Evolutionary conservation across 2,797 vertebrate genomes (phyloP).

Genomic region (Chaetodon trifasciatus): DNA sequence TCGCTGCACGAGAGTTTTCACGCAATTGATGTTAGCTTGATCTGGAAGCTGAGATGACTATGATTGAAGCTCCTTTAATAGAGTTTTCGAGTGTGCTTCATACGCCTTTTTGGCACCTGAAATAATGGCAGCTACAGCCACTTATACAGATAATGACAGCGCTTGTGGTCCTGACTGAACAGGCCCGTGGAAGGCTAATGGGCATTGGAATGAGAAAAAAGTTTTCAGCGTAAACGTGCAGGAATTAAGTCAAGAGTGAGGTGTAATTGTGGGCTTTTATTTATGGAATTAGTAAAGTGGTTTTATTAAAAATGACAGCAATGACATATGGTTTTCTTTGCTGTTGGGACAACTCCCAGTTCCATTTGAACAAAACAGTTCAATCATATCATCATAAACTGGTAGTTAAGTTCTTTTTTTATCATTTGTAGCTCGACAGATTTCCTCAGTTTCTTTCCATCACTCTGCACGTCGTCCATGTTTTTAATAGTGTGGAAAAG

Average conservation of each 20-base stretch:
- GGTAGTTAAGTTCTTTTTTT: background rate
- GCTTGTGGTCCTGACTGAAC: constrained; percentile 26
- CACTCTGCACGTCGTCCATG: background rate
- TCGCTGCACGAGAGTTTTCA: constrained; percentile 9
- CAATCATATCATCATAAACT: background rate
- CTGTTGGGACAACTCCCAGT: background rate
- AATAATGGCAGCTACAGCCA: constrained; percentile 31
- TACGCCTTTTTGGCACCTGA: constrained; percentile 33
- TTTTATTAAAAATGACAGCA: constrained; percentile 7
- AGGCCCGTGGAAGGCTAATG: constrained; percentile 20
- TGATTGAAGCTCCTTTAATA: constrained; percentile 34
- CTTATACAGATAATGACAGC: constrained; percentile 37
- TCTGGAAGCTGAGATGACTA: constrained; percentile 6
- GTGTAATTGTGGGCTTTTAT: constrained; percentile 11
- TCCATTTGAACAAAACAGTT: background rate
- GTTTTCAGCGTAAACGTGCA: background rate
- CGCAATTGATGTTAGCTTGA: constrained; percentile 11
- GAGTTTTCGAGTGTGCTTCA: constrained; percentile 14
- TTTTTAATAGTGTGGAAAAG: constrained; percentile 1
- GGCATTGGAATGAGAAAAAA: background rate
- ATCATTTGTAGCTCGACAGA: background rate
- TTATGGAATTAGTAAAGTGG: background rate
- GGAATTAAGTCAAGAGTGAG: background rate
- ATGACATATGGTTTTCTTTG: constrained; percentile 5
- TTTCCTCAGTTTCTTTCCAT: background rate